Conservation (phyloP, 2,113 vertebrate species). For the Ivindomyrus marchei region DNA sequence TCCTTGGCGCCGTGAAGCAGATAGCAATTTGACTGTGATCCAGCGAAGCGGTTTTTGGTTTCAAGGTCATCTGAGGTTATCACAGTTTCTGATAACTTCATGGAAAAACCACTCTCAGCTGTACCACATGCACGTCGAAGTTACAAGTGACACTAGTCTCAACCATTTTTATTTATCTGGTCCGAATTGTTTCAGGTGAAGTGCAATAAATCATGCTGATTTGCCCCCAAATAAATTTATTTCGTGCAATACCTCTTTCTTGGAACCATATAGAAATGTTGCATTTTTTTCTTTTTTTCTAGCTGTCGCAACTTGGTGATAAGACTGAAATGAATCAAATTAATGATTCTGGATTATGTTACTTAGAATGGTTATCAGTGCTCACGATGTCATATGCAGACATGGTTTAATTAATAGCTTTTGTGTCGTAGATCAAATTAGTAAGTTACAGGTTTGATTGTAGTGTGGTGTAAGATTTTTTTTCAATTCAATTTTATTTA, state of each 20-base stretch:
- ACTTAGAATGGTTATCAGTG: not conserved
- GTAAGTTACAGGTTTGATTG: not conserved
- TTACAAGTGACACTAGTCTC: not conserved
- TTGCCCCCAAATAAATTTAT: not conserved
- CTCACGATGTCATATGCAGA: not conserved
- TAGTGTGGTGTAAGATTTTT: not conserved
- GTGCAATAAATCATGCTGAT: not conserved
- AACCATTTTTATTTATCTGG: not conserved
- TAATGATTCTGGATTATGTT: not conserved
- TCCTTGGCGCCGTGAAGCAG: not conserved
- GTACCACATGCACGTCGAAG: not conserved
- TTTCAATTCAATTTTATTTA: too few species aligned
- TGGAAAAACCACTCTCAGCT: not conserved
- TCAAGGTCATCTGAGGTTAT: not conserved
- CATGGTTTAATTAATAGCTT: not conserved
- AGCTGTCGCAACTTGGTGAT: not conserved
- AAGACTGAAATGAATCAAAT: not conserved
- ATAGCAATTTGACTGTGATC: not conserved
- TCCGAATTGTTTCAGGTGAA: not conserved
- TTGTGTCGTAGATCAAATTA: not conserved
- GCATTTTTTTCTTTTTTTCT: not conserved
- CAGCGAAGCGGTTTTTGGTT: not conserved
- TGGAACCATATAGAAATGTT: not conserved
- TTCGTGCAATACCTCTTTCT: not conserved
- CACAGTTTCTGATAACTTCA: not conserved